A percentile compares a stretch with the other conserved stretches of the same genome.
phyloP scores from a whole-genome alignment of 2,888 invertebrate genomes.

The Dasypolia templi region DNA sequence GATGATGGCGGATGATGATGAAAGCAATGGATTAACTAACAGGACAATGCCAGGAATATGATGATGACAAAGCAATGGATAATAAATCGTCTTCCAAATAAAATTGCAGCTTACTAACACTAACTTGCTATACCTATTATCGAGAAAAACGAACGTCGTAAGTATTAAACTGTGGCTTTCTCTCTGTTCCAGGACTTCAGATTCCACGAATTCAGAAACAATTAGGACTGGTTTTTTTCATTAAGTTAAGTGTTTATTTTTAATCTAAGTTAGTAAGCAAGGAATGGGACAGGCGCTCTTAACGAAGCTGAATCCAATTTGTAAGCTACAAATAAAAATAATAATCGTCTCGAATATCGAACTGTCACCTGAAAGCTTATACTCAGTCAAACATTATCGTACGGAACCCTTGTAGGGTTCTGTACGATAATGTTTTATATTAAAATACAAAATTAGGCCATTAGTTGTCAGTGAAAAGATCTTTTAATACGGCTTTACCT shows the following conservation, averaged over 20 bases:
- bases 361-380: not conserved
- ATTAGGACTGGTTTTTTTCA: not conserved
- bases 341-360: not conserved
- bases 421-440: not conserved
- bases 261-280: not conserved
- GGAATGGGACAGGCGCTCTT: not conserved
- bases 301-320: not conserved
- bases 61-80: not conserved
- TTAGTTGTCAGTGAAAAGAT: not conserved
- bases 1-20: no score
- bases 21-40: not conserved
- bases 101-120: not conserved
- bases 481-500: not conserved
- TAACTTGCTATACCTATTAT: not conserved
- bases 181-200: constrained; percentile 19
- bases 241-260: not conserved
- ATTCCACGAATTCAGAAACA: constrained; percentile 9
- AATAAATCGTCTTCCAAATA: not conserved
- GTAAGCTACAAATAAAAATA: not conserved
- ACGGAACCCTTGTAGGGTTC: no score
- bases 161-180: not conserved
- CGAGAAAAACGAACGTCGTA: not conserved
- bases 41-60: not conserved
- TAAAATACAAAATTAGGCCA: not conserved
- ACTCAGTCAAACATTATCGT: not conserved